A percentile compares a stretch with the other conserved stretches of the same genome.
phyloP scores from a whole-genome alignment of 2,797 vertebrate genomes.

The Esox lucius region DNA sequence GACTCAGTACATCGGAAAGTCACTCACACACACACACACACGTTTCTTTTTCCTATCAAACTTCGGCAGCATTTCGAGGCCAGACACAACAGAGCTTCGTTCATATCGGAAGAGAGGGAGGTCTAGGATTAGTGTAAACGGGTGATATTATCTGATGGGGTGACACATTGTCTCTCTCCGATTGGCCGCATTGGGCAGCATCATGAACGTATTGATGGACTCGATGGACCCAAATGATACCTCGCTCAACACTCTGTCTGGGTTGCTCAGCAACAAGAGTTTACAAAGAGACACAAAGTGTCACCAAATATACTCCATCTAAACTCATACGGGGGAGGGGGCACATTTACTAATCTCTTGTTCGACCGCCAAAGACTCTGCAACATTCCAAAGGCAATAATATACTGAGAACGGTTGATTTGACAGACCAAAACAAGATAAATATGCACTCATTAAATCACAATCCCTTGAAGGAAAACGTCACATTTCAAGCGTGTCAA shows the following conservation, averaged over 20 bases:
- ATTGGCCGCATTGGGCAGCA: not conserved
- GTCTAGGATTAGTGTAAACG: not conserved
- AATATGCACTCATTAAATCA: not conserved
- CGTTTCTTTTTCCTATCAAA: too few species aligned
- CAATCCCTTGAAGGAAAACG: not conserved
- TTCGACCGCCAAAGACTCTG: not conserved
- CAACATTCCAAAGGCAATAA: not conserved
- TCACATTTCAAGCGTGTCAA: not conserved
- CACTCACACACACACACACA: not conserved
- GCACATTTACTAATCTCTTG: not conserved
- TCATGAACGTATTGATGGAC: not conserved
- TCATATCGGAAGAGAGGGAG: not conserved
- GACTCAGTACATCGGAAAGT: not conserved
- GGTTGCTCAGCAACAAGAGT: not conserved
- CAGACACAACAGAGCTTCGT: not conserved
- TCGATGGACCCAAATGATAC: not conserved
- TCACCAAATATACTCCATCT: not conserved
- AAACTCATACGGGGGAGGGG: not conserved
- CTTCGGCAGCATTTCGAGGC: too few species aligned
- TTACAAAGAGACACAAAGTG: not conserved
- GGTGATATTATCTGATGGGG: not conserved
- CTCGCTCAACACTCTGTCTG: not conserved
- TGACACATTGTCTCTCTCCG: not conserved
- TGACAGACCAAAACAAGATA: not conserved
- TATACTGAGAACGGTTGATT: not conserved